Base-by-base conservation (phyloP, 2,113 vertebrate species). In the Peromyscus maniculatus region DNA sequence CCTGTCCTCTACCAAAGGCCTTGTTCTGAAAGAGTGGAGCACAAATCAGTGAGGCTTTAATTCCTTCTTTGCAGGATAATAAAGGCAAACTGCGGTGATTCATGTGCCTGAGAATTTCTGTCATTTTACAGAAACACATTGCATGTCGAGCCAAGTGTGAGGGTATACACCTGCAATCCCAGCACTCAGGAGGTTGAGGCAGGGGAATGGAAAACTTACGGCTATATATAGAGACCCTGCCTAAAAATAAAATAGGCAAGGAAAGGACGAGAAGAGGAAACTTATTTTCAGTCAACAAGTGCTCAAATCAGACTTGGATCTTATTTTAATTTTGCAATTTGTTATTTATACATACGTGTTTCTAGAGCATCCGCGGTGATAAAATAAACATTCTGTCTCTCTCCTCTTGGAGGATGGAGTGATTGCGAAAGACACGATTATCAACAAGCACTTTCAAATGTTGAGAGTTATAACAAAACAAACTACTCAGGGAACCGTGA, bases 341-440 rank as follows among this genome's bases (percentile, higher is more conserved):
- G 31, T 2, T 72, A 28, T 95, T 96, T 87, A 67, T 71, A 39
- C 43, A 67, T 8, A 90, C 43, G 80, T 75, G n/a, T 95, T 66
- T 93, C 78, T 69, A 28, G 13, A 72, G 3, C 24, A 88, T 11
- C 80, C 86, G 12, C 12, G 49, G 3, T 43, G 22, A n/a, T 79
- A 78, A 92, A 91, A 91, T 78, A 39, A 28, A 77, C 46, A 74
- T 55, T 22, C 6, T 12, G 0, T 62, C n/a, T 91, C 64, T 82
- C 10, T 57, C n/a, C 21, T 75, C 12, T 26, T 57, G 89, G 66
- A 55, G 28, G 43, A 55, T 69, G 36, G 43, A 77, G 36, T 59
- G n/a, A 87, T 92, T 94, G 90, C 69, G 52, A 95, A 84, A 94
- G 93, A 46, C 28, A 84, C 67, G 55, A 71, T 87, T 43, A 84